These are phyloP conservation scores for Pristionchus arcanus DNA, from an alignment of 2,888 invertebrate species.

Conservation along the genomic window DNA sequence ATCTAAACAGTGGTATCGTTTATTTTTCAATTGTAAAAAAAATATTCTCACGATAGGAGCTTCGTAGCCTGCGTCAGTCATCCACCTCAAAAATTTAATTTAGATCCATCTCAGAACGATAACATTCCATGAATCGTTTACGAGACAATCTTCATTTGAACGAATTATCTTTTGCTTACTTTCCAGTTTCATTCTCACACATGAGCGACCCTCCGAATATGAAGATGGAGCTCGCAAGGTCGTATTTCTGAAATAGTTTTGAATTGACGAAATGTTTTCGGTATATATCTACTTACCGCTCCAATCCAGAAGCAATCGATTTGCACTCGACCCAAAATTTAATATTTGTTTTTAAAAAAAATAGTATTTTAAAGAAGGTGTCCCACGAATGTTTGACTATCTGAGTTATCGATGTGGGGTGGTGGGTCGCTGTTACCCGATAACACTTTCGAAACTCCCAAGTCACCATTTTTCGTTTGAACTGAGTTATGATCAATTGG, in stretches of 20 bases:
- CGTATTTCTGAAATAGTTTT: background rate
- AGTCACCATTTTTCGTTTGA: too few relatives aligned
- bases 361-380: background rate
- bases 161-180: background rate
- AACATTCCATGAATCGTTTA: too few relatives aligned
- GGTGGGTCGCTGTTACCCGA: too few relatives aligned
- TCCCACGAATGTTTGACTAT: too few relatives aligned
- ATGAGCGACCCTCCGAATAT: background rate
- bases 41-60: background rate
- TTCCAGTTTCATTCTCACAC: background rate
- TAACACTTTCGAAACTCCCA: too few relatives aligned
- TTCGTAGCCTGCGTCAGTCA: background rate
- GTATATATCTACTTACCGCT: background rate
- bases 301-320: background rate
- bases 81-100: background rate
- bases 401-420: too few relatives aligned
- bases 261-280: too few relatives aligned
- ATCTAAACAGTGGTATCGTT: background rate
- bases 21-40: background rate
- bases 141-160: too few relatives aligned
- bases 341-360: background rate
- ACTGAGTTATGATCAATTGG: too few relatives aligned
- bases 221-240: background rate
- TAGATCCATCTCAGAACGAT: too few relatives aligned
- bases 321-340: background rate